These are phyloP conservation scores for Porites australiensis DNA, from an alignment of 64 coral and sea anemone genomes.

Conservation along the genomic window DNA sequence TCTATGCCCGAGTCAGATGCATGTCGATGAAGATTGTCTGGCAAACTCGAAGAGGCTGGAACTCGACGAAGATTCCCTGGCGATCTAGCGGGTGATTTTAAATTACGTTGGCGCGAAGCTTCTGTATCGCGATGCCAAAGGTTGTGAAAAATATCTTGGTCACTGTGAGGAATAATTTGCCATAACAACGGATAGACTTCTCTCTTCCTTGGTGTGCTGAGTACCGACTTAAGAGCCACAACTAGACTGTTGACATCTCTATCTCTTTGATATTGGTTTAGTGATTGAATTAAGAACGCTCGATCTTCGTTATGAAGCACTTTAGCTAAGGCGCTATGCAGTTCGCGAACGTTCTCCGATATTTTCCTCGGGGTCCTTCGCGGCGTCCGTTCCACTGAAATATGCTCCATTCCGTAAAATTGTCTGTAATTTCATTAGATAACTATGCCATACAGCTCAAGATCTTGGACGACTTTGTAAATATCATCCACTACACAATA, in stretches of 20 bases:
- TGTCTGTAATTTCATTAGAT: neutral
- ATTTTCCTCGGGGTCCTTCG: constrained; percentile 69
- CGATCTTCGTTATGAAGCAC: constrained; percentile 76
- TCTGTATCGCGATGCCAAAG: constrained; percentile 54
- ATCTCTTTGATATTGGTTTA: constrained; percentile 87
- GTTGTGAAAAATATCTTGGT: constrained; percentile 58
- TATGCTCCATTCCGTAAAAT: neutral
- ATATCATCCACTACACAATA: neutral
- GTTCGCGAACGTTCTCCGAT: constrained; percentile 82
- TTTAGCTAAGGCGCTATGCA: constrained; percentile 48
- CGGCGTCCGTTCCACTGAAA: constrained; percentile 20
- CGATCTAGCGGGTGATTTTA: constrained; percentile 56
- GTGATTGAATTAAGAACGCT: constrained; percentile 78
- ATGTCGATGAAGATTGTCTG: constrained; percentile 73
- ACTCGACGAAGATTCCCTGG: constrained; percentile 37
- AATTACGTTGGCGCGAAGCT: neutral
- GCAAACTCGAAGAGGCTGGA: constrained; percentile 76
- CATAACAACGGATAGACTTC: constrained; percentile 80
- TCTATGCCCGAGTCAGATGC: constrained; percentile 90
- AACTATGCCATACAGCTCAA: neutral
- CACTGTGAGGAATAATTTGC: constrained; percentile 75
- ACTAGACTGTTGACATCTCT: constrained; percentile 74
- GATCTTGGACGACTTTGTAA: neutral
- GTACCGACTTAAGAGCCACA: constrained; percentile 62
- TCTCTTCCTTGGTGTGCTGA: constrained; percentile 77